Evolutionary conservation across 2,888 invertebrate genomes (phyloP).

Genomic region (Pollenia amentaria): DNA sequence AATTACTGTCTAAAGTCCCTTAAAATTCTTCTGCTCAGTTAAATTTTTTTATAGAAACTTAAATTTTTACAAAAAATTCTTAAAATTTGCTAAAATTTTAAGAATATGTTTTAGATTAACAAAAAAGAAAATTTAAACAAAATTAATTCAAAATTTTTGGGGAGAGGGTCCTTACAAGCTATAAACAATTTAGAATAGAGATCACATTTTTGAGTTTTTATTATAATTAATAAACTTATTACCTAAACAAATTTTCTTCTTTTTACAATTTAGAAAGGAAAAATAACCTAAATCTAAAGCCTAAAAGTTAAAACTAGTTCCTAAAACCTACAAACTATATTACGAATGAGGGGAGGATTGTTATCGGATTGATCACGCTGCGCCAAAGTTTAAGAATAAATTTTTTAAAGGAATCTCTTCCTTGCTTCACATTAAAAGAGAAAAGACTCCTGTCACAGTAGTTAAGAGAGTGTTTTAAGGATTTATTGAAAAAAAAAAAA

Average conservation of each 20-base stretch:
- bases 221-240: constrained; percentile 51
- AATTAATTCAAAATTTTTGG: constrained; percentile 52
- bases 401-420: constrained; percentile 66
- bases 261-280: constrained; percentile 50
- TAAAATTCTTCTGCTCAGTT: too few relatives aligned
- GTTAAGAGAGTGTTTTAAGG: constrained; percentile 30
- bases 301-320: constrained; percentile 62
- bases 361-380: constrained; percentile 79
- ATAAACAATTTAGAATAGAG: constrained; percentile 75
- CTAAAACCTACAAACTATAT: constrained; percentile 60
- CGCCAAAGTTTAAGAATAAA: constrained; percentile 75
- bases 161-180: constrained; percentile 50
- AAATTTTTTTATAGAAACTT: too few relatives aligned
- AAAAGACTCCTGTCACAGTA: constrained; percentile 68
- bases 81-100: background rate
- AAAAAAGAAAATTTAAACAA: constrained; percentile 55
- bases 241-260: constrained; percentile 3
- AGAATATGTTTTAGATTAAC: background rate
- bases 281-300: constrained; percentile 52
- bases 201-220: constrained; percentile 76
- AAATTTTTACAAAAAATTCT: too few relatives aligned
- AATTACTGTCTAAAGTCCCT: too few relatives aligned
- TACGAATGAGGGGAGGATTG: constrained; percentile 55
- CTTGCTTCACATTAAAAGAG: background rate
- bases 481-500: constrained; percentile 39